Evolutionary conservation across 1,140 invertebrate genomes (phyloP).

Genomic region (Habropoda laboriosa): DNA sequence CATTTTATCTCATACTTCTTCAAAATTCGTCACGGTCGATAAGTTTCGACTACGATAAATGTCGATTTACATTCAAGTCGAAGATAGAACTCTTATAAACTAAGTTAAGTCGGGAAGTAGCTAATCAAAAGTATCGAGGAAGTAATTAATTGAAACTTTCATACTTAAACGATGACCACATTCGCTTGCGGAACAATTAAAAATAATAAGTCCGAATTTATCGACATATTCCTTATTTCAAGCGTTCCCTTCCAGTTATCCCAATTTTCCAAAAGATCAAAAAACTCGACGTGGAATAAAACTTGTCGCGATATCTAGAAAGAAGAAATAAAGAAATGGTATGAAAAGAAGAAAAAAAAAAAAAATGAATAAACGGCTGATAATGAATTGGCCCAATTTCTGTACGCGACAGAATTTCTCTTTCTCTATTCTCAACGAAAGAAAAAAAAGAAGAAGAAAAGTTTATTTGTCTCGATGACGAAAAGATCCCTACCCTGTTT

Average conservation of each 20-base stretch:
- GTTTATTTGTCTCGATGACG: not conserved
- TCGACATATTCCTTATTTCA: not conserved
- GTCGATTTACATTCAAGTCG: not conserved
- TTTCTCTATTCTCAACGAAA: not conserved
- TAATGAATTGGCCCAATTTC: not conserved
- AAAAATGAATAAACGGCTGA: no score
- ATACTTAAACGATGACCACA: slow-evolving; percentile 32
- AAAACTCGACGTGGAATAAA: no score
- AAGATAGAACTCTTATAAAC: not conserved
- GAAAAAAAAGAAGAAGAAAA: not conserved
- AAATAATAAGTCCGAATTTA: slow-evolving; percentile 23
- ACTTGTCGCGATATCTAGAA: no score
- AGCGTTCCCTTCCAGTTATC: not conserved
- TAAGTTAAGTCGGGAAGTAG: slow-evolving; percentile 30
- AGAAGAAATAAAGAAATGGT: no score
- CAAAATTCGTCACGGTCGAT: not conserved
- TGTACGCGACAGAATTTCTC: not conserved
- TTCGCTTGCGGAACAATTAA: slow-evolving; percentile 28
- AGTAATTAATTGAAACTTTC: slow-evolving; percentile 44
- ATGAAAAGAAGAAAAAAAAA: no score
- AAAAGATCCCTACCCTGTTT: not conserved
- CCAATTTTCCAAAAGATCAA: no score
- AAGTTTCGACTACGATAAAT: not conserved
- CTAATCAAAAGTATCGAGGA: slow-evolving; percentile 39
- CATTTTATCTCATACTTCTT: not conserved